phyloP scores from a whole-genome alignment of 2,797 vertebrate species.

The Ispidina picta region DNA sequence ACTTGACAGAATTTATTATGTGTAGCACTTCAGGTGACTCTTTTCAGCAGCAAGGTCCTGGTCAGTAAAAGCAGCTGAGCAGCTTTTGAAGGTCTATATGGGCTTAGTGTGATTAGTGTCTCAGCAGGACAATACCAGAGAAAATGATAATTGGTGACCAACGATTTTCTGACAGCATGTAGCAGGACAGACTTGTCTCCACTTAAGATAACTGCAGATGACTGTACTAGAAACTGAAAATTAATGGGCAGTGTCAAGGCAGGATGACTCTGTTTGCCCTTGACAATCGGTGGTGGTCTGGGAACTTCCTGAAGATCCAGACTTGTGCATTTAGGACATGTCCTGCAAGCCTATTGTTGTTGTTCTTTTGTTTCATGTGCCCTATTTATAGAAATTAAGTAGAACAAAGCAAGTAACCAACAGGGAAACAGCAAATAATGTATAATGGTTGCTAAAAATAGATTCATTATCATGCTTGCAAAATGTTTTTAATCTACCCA shows the following conservation, averaged over 20 bases:
- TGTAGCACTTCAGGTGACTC: background rate
- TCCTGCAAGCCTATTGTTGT: conserved; percentile 10
- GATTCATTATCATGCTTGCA: background rate
- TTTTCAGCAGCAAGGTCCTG: background rate
- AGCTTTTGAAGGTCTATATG: background rate
- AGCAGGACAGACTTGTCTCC: background rate
- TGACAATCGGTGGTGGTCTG: background rate
- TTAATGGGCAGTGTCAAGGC: background rate
- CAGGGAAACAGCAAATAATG: background rate
- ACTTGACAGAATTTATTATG: background rate
- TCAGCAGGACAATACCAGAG: background rate
- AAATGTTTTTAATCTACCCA: background rate
- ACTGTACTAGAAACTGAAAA: background rate
- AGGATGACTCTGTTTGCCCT: background rate
- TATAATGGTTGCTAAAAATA: conserved; percentile 19
- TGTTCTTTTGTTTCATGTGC: conserved; percentile 19
- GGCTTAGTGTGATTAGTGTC: background rate
- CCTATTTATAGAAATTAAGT: conserved; percentile 38
- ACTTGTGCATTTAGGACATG: background rate
- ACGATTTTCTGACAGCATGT: background rate
- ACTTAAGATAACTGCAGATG: background rate
- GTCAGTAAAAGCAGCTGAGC: background rate
- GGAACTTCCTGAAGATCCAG: conserved; percentile 5
- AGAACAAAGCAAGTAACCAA: background rate
- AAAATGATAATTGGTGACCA: background rate